Evolutionary conservation across 2,888 invertebrate genomes (phyloP), one percentile per base, ranked within the genome.

Genomic region (Allolobophora icterica): DNA sequence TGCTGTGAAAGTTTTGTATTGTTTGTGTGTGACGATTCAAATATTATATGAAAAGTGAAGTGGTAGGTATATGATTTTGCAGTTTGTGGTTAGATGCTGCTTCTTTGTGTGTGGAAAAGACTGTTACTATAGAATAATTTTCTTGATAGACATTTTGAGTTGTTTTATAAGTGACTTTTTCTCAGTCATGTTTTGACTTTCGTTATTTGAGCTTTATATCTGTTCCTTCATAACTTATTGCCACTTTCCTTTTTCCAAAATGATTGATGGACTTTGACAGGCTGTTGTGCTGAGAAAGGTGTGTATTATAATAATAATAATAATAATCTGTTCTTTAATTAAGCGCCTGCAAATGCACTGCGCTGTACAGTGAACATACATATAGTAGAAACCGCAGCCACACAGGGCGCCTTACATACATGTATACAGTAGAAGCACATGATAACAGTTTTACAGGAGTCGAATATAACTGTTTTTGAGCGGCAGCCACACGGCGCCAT

Each of bases 121-220:
- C 52, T 52, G 52, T 52, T 42, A 42, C 17, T 52, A 24, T 52
- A 21, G 24, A 52, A 52, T 24, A 21, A 52, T 52, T 19, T 52
- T 21, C 52, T 52, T 52, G 52, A 52, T 52, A 5, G 52, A 52
- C 71, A n/a, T 71, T 71, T 1, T 71, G n/a, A 71, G 71, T 71
- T 71, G n/a, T 71, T 71, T 71, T 71, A n/a, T 71, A n/a, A n/a
- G 71, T 71, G 71, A n/a, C 30, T 30, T 71, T 13, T 52, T 52
- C 52, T 52, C 52, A 24, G n/a, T 71, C 71, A 71, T 71, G 71
- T 71, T 71, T 71, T n/a, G 71, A 71, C n/a, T 71, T 71, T n/a
- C 4, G 11, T n/a, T 71, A 71, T n/a, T 71, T 71, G 11, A 71
- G 71, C n/a, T 30, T 71, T 71, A 71, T n/a, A n/a, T 71, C 11